Conservation (phyloP, 2,113 vertebrate genomes). For the Anarhynchus alexandrinus region DNA sequence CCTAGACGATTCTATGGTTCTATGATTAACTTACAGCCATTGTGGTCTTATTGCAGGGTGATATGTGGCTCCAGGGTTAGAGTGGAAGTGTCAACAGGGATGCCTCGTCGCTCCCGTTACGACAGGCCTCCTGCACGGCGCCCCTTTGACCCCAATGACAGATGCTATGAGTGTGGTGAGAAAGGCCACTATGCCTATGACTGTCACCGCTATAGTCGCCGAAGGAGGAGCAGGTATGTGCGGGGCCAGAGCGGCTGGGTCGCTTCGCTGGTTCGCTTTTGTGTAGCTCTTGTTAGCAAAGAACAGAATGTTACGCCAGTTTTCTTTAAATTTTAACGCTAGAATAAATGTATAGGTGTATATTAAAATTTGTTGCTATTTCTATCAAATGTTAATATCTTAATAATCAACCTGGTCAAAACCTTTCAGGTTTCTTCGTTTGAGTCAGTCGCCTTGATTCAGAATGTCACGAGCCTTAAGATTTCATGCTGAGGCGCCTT, state of each 20-base stretch:
- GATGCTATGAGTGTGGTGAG: conserved; percentile 32
- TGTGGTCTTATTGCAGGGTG: too few relatives aligned
- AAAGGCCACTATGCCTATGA: conserved; percentile 87
- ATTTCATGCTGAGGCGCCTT: conserved; percentile 92
- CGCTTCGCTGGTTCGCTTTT: too few relatives aligned
- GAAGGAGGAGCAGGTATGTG: conserved; percentile 79
- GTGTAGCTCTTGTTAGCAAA: too few relatives aligned
- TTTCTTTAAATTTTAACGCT: background rate
- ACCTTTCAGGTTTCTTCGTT: conserved; percentile 79
- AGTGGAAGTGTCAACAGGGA: conserved; percentile 86
- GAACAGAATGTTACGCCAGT: too few relatives aligned
- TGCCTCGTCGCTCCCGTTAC: conserved; percentile 83
- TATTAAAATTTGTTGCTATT: too few relatives aligned
- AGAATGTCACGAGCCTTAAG: conserved; percentile 94
- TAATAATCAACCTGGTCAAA: conserved; percentile 79
- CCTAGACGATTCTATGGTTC: too few relatives aligned
- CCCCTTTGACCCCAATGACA: conserved; percentile 78
- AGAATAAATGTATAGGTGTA: too few relatives aligned
- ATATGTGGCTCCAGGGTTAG: conserved; percentile 70
- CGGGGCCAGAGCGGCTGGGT: background rate
- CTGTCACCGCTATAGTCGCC: conserved; percentile 81
- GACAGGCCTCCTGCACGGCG: conserved; percentile 76
- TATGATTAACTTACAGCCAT: too few relatives aligned
- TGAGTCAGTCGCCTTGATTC: conserved; percentile 93
- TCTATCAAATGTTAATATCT: conserved; percentile 74